A percentile compares a stretch with the other conserved stretches of the same genome.
Conservation (phyloP, 2,888 invertebrate genomes). For the Acrobasis consociella region DNA sequence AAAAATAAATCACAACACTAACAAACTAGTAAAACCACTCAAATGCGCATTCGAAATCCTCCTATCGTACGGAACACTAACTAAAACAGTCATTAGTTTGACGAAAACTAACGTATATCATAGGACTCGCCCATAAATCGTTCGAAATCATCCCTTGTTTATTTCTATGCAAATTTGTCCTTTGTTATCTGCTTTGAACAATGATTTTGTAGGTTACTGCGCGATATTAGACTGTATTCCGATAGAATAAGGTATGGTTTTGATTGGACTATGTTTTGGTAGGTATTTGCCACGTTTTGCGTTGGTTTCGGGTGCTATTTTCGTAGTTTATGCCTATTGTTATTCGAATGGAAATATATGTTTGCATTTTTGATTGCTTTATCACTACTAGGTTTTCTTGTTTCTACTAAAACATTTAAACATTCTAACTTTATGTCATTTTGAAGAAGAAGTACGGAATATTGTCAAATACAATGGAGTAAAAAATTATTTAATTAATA, state of each 20-base stretch:
- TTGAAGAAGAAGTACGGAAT: no score
- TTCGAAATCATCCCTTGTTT: constrained; percentile 66
- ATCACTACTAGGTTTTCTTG: background rate
- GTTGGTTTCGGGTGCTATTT: constrained; percentile 7
- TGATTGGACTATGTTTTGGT: background rate
- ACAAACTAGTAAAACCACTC: background rate
- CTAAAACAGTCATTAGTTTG: constrained; percentile 53
- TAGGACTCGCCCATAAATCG: constrained; percentile 53
- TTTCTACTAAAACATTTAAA: no score
- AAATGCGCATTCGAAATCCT: constrained; percentile 2
- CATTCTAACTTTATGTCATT: no score
- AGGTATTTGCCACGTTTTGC: constrained; percentile 8
- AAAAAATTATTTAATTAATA: no score
- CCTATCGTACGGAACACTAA: constrained; percentile 23
- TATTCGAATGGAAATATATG: background rate
- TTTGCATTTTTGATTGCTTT: background rate
- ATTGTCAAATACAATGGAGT: no score
- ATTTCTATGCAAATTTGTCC: constrained; percentile 70
- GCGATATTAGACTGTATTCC: constrained; percentile 35
- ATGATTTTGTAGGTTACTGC: constrained; percentile 37
- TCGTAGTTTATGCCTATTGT: constrained; percentile 12
- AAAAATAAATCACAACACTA: background rate
- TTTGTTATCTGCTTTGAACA: constrained; percentile 63
- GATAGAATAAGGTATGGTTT: constrained; percentile 25
- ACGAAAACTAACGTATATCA: constrained; percentile 55